A percentile compares a stretch with the other conserved stretches of the same genome.
These are phyloP conservation scores for Cephalopholis sonnerati DNA, from an alignment of 2,113 vertebrate species.

Conservation along the genomic window DNA sequence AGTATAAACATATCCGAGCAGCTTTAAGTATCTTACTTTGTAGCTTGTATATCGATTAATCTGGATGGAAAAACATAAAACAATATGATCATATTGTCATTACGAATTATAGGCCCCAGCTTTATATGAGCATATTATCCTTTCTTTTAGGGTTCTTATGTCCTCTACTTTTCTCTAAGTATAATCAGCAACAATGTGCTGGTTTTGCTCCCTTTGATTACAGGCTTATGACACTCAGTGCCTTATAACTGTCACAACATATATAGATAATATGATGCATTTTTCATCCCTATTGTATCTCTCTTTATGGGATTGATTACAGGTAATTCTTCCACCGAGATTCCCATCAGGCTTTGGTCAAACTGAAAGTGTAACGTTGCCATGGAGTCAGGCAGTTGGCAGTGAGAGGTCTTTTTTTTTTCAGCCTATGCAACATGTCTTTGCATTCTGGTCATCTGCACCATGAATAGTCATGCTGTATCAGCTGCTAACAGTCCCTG, in stretches of 20 bases:
- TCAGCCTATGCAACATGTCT: too few relatives aligned
- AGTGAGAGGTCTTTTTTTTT: not conserved
- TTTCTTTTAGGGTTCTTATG: not conserved
- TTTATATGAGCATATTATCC: not conserved
- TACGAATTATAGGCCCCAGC: not conserved
- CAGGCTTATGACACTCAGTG: not conserved
- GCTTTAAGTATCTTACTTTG: not conserved
- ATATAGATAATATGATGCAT: not conserved
- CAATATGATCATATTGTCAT: not conserved
- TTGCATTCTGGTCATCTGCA: not conserved
- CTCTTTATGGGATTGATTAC: not conserved
- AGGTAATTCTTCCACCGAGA: not conserved
- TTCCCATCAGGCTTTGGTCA: not conserved
- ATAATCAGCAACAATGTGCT: not conserved
- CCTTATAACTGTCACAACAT: not conserved
- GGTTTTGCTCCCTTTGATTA: slow-evolving; percentile 8
- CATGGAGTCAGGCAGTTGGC: not conserved
- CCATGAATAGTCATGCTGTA: too few relatives aligned
- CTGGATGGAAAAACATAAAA: not conserved
- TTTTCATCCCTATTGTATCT: not conserved
- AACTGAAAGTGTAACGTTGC: not conserved
- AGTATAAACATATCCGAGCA: too few relatives aligned
- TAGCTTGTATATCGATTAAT: not conserved
- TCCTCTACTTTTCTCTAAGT: not conserved
- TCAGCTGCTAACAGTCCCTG: not conserved